Evolutionary conservation across 2,888 invertebrate species (phyloP), one percentile per base, ranked within the genome.

Genomic region (Drosophila peninsularis): DNA sequence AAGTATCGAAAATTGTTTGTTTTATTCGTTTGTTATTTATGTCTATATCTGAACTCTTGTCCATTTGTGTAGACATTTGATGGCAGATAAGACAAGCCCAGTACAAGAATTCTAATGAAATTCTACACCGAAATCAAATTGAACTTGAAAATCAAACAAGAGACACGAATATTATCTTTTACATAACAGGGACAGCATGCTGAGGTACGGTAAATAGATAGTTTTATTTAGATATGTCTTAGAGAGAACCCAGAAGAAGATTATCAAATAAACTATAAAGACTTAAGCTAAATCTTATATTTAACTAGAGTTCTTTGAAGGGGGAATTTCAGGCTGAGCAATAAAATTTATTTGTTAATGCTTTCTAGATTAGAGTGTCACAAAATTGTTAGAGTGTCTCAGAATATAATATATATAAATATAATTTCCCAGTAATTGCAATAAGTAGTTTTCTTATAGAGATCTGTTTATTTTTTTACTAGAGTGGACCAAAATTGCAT

Each of bases 81-180:
- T 62, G 39, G 47, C 5, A 47, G 72, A 76, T 75, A 65, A 72
- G 69, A 82, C 70, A 68, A 67, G 64, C 50, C 71, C 47, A 5
- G 10, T 52, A 75, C 82, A 84, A 63, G 77, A 44, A 14, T 32
- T 66, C 32, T 65, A 81, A 78, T 81, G 66, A 78, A 80, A 62
- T 75, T 71, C 45, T 45, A 10, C 36, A 0, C 24, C 27, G 24
- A 55, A 58, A 55, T 42, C 47, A 32, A 13, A 13, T n/a, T 78
- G 78, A 81, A 76, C 76, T 81, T 83, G 64, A 80, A 75, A 73
- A 41, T 32, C 49, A 27, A 34, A 6, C 75, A 61, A 14, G 30
- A 44, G 21, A 50, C 49, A 62, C 64, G 66, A 69, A 70, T 76
- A 70, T 37, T 6, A 6, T 11, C 14, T 34, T 9, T 39, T 36